Evolutionary conservation across 2,888 invertebrate species (phyloP), one percentile per base, ranked within the genome.

Genomic region (Cinara cedri): DNA sequence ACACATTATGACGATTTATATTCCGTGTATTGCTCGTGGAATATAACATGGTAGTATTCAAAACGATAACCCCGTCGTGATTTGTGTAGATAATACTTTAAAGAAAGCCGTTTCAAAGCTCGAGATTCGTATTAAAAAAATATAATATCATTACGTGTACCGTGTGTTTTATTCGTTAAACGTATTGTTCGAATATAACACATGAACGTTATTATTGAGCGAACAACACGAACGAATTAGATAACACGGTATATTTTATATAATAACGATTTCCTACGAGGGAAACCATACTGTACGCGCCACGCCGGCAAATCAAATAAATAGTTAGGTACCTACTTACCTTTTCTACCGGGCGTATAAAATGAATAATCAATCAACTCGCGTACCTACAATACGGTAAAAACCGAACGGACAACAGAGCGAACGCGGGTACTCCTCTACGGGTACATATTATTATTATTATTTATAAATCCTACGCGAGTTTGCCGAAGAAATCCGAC

Each of bases 341-440:
- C 60, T 72, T n/a, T n/a, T 24, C 24, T 24, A 51, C 26, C 34
- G 51, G 26, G 49, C 26, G n/a, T 49, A 68, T 46, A 26, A 26
- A 62, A 72, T 21, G 49, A 72, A 72, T 49, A 72, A 62, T 62
- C 62, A 21, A 62, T 62, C 62, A 19, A 49, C 26, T 49, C 3
- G 34, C 6, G 34, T 34, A 34, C 34, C n/a, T n/a, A n/a, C n/a
- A n/a, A n/a, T 34, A 4, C n/a, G 26, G 60, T 49, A 46, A 57
- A 72, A 72, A 34, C n/a, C 49, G 34, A 62, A 62, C 72, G 60
- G 49, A 62, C 72, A 62, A 62, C 19, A 62, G n/a, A 10, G 51
- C 13, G n/a, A 62, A 26, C 14, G 51, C 13, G n/a, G 34, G 21
- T 68, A n/a, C n/a, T n/a, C n/a, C n/a, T n/a, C n/a, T n/a, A n/a